Percentiles rank a stretch among this genome's conserved stretches.
Evolutionary conservation across 1,140 invertebrate genomes (phyloP).

Genomic region (Drosophila nasuta): DNA sequence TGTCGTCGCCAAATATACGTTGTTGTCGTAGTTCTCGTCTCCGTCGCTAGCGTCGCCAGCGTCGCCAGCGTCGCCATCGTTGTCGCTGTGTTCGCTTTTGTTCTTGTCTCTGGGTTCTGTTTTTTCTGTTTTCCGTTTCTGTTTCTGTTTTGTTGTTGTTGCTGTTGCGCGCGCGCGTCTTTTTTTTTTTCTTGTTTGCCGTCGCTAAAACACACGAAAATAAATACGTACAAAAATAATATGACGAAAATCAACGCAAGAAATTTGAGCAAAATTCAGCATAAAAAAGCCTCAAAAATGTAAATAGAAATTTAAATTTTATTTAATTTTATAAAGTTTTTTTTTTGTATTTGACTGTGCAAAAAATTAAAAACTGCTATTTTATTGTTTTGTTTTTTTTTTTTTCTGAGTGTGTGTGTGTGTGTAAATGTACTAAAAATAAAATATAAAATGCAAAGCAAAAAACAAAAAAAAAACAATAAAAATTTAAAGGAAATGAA

Average conservation of each 20-base stretch:
- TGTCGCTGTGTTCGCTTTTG: constrained; percentile 4
- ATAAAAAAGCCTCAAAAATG: constrained; percentile 2
- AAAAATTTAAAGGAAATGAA: constrained; percentile 1
- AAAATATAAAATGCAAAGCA: too few species aligned
- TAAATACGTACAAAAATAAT: constrained; percentile 4
- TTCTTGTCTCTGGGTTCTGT: constrained; percentile 15
- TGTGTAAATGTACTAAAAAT: too few species aligned
- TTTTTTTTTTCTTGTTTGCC: constrained; percentile 59
- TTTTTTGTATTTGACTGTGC: too few species aligned
- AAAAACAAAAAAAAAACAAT: neutral
- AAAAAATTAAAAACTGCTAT: too few species aligned
- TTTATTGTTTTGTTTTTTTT: too few species aligned
- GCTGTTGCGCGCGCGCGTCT: constrained; percentile 55
- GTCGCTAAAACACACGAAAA: constrained; percentile 61
- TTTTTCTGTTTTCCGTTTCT: constrained; percentile 26
- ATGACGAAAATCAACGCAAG: neutral
- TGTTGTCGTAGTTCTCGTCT: constrained; percentile 13
- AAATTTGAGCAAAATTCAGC: neutral
- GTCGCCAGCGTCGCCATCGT: constrained; percentile 10
- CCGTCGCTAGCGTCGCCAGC: constrained; percentile 5
- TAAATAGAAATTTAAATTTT: neutral
- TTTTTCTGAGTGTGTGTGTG: too few species aligned
- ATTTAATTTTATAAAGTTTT: too few species aligned
- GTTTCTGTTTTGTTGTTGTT: constrained; percentile 55
- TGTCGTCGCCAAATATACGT: constrained; percentile 1